Evolutionary conservation across 1,140 invertebrate species (phyloP).

Genomic region (Orchestia grillus): DNA sequence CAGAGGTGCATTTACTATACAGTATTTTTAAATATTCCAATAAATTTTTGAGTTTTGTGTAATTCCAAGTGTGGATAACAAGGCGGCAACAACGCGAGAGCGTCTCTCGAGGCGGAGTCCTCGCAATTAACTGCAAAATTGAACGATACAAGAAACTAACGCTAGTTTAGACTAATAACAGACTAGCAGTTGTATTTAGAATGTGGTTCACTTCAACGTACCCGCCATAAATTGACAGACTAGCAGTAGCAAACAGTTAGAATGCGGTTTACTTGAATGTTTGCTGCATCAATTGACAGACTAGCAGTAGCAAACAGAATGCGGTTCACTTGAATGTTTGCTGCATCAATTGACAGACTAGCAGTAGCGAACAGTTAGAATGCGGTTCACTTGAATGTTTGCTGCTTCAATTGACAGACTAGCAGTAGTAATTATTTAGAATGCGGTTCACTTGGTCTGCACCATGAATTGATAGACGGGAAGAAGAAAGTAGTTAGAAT

Average conservation of each 20-base stretch:
- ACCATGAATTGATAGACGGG: background rate
- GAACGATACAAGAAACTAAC: conserved; percentile 40
- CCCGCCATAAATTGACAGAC: background rate
- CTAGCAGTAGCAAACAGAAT: background rate
- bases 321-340: background rate
- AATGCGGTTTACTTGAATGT: background rate
- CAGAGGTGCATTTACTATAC: conserved; percentile 55
- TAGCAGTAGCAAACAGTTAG: background rate
- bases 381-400: too few relatives aligned
- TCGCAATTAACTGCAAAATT: conserved; percentile 10
- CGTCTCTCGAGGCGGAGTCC: conserved; percentile 28
- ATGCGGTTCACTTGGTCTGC: too few relatives aligned
- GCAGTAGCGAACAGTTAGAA: background rate
- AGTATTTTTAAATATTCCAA: conserved; percentile 53
- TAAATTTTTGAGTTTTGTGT: conserved; percentile 51
- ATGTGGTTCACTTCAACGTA: background rate
- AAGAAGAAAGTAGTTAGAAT: background rate
- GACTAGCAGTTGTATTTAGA: conserved; percentile 48
- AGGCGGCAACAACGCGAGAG: conserved; percentile 49
- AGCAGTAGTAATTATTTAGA: background rate
- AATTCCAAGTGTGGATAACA: conserved; percentile 52
- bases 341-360: background rate
- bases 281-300: background rate
- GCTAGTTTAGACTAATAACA: conserved; percentile 48
- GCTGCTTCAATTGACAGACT: background rate